These are phyloP conservation scores for Phrynocephalus vlangalii DNA, from an alignment of 2,797 vertebrate species.

Conservation along the genomic window DNA sequence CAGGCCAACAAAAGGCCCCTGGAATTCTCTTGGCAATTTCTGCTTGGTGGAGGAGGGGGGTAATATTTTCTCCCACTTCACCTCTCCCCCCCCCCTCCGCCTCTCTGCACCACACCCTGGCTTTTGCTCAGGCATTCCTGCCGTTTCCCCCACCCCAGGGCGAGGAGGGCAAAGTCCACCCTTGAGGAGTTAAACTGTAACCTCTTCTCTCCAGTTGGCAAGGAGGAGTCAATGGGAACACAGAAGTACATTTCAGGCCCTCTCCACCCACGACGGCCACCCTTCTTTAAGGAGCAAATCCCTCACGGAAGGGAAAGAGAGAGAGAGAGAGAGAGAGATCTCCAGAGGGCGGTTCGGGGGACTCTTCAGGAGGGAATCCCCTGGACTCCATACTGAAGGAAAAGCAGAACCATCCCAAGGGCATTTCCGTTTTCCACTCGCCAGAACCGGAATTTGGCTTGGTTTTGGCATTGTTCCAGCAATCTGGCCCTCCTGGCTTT, in stretches of 20 bases:
- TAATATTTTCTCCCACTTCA: too few species aligned
- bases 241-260: neutral
- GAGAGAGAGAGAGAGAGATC: neutral
- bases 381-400: neutral
- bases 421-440: neutral
- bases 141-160: too few species aligned
- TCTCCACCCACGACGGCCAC: too few species aligned
- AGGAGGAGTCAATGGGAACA: neutral
- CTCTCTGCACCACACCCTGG: neutral
- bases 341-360: neutral
- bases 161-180: conserved; percentile 23
- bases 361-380: neutral
- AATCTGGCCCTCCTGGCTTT: neutral
- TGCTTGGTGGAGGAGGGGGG: too few species aligned
- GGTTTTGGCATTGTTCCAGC: neutral
- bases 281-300: neutral
- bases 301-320: neutral
- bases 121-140: too few species aligned
- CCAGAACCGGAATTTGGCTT: neutral
- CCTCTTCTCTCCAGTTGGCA: neutral
- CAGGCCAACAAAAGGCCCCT: neutral
- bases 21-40: too few species aligned
- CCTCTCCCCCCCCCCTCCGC: neutral
- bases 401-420: neutral
- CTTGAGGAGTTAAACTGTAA: conserved; percentile 4